phyloP scores from a whole-genome alignment of 2,888 invertebrate species.

The Cheilosia urbana region DNA sequence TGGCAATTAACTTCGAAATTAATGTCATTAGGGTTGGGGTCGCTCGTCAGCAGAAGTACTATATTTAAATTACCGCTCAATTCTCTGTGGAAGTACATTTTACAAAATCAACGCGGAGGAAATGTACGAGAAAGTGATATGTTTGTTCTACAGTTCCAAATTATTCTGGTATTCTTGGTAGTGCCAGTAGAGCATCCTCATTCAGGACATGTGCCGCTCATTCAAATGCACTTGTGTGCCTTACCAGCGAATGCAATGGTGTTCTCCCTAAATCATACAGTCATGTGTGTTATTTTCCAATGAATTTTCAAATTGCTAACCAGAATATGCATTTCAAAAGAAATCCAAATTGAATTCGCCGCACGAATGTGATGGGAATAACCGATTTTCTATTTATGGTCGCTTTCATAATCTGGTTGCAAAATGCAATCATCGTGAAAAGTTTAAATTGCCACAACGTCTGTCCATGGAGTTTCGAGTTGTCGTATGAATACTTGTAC shows the following conservation, averaged over 20 bases:
- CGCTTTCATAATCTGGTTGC: neutral
- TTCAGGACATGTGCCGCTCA: conserved; percentile 31
- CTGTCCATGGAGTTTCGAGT: neutral
- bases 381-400: neutral
- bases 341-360: neutral
- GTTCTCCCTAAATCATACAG: neutral
- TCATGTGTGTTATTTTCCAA: neutral
- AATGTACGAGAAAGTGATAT: neutral
- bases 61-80: too few species aligned
- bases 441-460: conserved; percentile 23
- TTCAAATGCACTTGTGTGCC: conserved; percentile 7
- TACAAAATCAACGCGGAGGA: too few species aligned
- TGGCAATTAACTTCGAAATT: neutral
- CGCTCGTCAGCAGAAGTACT: too few species aligned
- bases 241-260: neutral
- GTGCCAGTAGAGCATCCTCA: neutral
- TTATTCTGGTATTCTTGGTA: conserved; percentile 50
- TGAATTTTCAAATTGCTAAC: conserved; percentile 4
- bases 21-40: neutral
- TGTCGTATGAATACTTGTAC: too few species aligned
- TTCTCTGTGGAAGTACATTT: too few species aligned
- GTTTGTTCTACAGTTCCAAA: conserved; percentile 32
- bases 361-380: conserved; percentile 11
- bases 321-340: conserved; percentile 4
- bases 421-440: conserved; percentile 34